Conservation (phyloP, 92 coral and sea anemone genomes). For the Bergia sp. region DNA sequence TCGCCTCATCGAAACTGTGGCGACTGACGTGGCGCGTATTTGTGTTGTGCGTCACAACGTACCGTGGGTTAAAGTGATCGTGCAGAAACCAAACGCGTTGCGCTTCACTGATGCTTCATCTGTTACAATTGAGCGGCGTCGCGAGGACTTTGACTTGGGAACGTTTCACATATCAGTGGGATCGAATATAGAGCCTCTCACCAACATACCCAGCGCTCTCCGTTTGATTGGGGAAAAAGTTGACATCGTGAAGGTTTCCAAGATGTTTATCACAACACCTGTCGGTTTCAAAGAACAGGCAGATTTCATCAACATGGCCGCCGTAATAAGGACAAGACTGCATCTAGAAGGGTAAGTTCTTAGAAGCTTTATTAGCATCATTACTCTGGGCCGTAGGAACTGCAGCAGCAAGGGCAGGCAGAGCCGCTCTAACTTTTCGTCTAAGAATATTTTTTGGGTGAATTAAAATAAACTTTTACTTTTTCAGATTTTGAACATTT, state of each 20-base stretch:
- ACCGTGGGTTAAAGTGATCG: slow-evolving; percentile 64
- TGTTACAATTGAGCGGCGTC: slow-evolving; percentile 59
- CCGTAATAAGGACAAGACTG: slow-evolving; percentile 55
- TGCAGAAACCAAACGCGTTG: slow-evolving; percentile 62
- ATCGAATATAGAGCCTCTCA: slow-evolving; percentile 65
- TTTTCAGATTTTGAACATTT: too few relatives aligned
- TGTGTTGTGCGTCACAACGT: slow-evolving; percentile 63
- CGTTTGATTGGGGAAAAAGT: slow-evolving; percentile 51
- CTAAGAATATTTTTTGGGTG: too few relatives aligned
- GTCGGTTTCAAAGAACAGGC: slow-evolving; percentile 55
- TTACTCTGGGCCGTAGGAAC: neutral
- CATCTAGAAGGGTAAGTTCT: slow-evolving; percentile 62
- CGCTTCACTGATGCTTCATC: slow-evolving; percentile 64
- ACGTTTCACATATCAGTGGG: slow-evolving; percentile 65
- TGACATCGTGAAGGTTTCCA: slow-evolving; percentile 48
- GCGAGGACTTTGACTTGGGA: slow-evolving; percentile 65
- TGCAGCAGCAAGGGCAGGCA: too few relatives aligned
- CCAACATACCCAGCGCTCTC: slow-evolving; percentile 57
- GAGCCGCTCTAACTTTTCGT: too few relatives aligned
- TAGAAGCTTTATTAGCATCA: too few relatives aligned
- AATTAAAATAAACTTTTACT: too few relatives aligned
- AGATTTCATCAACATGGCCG: slow-evolving; percentile 73
- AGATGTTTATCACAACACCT: slow-evolving; percentile 67
- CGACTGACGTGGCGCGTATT: slow-evolving; percentile 77
- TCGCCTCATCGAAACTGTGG: slow-evolving; percentile 73